phyloP scores from a whole-genome alignment of 2,888 invertebrate species.

The Spilosoma lubricipeda region DNA sequence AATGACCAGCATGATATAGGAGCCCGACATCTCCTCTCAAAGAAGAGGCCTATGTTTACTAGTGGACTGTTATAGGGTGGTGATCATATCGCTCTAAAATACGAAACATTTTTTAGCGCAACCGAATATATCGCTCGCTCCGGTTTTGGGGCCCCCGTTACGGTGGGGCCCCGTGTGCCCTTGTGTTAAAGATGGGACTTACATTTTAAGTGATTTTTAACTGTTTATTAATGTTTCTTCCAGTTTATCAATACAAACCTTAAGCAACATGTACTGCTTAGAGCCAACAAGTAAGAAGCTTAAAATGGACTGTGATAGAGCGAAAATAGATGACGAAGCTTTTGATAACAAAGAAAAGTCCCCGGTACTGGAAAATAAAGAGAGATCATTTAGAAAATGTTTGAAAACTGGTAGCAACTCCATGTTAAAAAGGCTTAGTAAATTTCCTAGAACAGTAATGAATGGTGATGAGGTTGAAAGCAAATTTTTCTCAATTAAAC shows the following conservation, averaged over 20 bases:
- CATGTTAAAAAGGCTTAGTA: constrained; percentile 79
- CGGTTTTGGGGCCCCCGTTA: neutral
- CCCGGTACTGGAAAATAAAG: constrained; percentile 65
- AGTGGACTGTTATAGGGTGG: no score
- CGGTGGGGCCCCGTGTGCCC: neutral
- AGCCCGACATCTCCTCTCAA: no score
- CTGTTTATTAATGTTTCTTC: constrained; percentile 29
- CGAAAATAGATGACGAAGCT: constrained; percentile 47
- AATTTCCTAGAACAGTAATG: constrained; percentile 81
- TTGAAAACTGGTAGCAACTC: constrained; percentile 66
- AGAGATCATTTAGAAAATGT: constrained; percentile 72
- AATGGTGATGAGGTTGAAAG: constrained; percentile 85
- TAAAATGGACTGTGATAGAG: constrained; percentile 58
- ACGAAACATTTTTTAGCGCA: neutral
- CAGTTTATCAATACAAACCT: constrained; percentile 78
- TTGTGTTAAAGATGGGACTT: neutral
- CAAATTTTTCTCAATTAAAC: constrained; percentile 79
- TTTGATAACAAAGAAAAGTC: constrained; percentile 66
- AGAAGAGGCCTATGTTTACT: no score
- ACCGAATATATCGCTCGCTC: neutral
- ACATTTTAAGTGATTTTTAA: neutral
- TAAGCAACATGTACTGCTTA: constrained; percentile 79
- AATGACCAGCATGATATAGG: no score
- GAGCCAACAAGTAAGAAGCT: constrained; percentile 72
- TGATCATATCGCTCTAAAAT: no score